Evolutionary conservation across 2,113 vertebrate species (phyloP).

Genomic region (Ciconia maguari): DNA sequence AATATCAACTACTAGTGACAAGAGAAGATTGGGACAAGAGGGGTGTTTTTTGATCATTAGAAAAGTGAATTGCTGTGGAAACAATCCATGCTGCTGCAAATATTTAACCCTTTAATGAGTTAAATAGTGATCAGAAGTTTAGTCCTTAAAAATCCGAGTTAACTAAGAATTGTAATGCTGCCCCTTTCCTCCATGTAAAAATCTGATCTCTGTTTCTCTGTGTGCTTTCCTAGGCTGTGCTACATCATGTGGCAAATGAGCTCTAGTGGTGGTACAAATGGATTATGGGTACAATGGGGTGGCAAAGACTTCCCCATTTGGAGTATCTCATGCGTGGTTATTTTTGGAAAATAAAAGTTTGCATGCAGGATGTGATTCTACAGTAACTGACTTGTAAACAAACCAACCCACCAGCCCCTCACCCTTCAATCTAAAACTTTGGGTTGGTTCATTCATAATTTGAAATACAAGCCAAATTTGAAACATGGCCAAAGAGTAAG

Average conservation of each 20-base stretch:
- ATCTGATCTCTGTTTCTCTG: neutral
- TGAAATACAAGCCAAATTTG: neutral
- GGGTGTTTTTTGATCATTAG: neutral
- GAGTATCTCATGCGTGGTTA: neutral
- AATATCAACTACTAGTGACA: neutral
- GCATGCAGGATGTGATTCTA: neutral
- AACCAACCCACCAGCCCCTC: neutral
- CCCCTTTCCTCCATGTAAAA: neutral
- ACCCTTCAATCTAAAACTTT: neutral
- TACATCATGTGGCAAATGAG: neutral
- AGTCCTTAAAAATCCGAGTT: neutral
- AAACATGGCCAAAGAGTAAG: neutral
- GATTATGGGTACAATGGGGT: neutral
- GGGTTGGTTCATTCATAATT: neutral
- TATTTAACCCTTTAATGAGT: neutral
- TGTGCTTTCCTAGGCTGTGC: neutral
- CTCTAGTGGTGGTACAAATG: neutral
- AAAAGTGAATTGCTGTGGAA: neutral
- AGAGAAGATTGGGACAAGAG: neutral
- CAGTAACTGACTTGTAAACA: neutral
- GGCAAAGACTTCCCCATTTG: neutral
- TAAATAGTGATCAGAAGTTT: neutral
- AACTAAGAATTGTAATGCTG: neutral
- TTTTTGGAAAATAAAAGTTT: neutral
- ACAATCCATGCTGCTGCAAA: neutral